Percentiles rank a stretch among this genome's conserved stretches.
These are phyloP conservation scores for Chelidonichthys spinosus DNA, from an alignment of 2,797 vertebrate genomes.

Conservation along the genomic window DNA sequence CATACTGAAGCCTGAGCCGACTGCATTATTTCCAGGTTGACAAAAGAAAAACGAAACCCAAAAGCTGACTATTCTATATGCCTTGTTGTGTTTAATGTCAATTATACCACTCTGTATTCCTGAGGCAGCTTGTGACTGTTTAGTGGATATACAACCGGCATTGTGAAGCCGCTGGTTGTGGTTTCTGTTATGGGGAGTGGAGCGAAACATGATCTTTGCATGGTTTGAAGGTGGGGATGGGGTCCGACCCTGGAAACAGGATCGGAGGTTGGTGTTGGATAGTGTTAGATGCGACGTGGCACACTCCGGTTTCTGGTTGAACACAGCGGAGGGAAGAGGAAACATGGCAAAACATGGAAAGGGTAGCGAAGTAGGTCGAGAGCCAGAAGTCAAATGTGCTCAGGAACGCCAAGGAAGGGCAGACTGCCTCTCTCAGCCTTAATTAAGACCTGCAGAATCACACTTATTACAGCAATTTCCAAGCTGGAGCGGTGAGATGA, in stretches of 20 bases:
- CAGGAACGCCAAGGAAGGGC: conserved; percentile 47
- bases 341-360: conserved; percentile 23
- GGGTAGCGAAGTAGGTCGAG: conserved; percentile 18
- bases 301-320: conserved; percentile 54
- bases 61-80: neutral
- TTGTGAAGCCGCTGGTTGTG: conserved; percentile 4
- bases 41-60: neutral
- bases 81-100: conserved; percentile 14
- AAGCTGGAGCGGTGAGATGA: conserved; percentile 26
- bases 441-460: conserved; percentile 60
- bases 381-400: conserved; percentile 55
- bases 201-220: conserved; percentile 2
- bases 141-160: conserved; percentile 9
- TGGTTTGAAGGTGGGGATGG: conserved; percentile 19
- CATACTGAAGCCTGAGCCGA: neutral
- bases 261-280: conserved; percentile 57
- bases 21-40: neutral
- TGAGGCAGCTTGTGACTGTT: conserved; percentile 31
- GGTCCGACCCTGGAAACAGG: conserved; percentile 31
- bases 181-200: conserved; percentile 1
- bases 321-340: conserved; percentile 59
- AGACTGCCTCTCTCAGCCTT: conserved; percentile 37
- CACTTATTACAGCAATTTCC: conserved; percentile 37
- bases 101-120: conserved; percentile 27
- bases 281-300: conserved; percentile 49